phyloP scores from a whole-genome alignment of 1,140 invertebrate genomes.

The Anastrepha ludens region DNA sequence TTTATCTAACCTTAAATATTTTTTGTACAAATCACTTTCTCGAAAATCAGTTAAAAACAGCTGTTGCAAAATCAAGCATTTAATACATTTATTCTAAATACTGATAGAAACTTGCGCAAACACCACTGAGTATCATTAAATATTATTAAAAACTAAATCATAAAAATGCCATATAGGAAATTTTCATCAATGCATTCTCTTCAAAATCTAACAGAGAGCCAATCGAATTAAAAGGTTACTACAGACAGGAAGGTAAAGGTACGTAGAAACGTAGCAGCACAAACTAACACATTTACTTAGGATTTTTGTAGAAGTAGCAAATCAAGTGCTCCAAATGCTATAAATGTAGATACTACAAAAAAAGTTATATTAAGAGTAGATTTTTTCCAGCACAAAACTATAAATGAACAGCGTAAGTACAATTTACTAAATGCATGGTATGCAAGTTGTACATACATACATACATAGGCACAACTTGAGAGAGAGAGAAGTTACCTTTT shows the following conservation, averaged over 20 bases:
- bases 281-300: constrained; percentile 24
- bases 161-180: background rate
- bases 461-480: constrained; percentile 23
- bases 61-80: too few relatives aligned
- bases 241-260: constrained; percentile 1
- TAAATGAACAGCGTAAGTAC: constrained; percentile 29
- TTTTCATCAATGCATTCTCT: background rate
- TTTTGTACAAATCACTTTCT: too few relatives aligned
- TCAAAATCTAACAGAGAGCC: background rate
- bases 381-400: constrained; percentile 8
- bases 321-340: too few relatives aligned
- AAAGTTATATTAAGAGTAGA: too few relatives aligned
- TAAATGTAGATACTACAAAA: too few relatives aligned
- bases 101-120: too few relatives aligned
- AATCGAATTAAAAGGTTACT: background rate
- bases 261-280: background rate
- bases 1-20: too few relatives aligned
- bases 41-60: too few relatives aligned
- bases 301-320: background rate
- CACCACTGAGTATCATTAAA: background rate
- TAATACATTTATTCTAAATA: too few relatives aligned
- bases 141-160: background rate
- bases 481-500: constrained; percentile 44
- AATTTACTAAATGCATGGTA: constrained; percentile 5
- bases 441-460: background rate